Evolutionary conservation across 92 coral and sea anemone species (phyloP), one percentile per base, ranked within the genome.

Genomic region (Anthopleura xanthogrammica): DNA sequence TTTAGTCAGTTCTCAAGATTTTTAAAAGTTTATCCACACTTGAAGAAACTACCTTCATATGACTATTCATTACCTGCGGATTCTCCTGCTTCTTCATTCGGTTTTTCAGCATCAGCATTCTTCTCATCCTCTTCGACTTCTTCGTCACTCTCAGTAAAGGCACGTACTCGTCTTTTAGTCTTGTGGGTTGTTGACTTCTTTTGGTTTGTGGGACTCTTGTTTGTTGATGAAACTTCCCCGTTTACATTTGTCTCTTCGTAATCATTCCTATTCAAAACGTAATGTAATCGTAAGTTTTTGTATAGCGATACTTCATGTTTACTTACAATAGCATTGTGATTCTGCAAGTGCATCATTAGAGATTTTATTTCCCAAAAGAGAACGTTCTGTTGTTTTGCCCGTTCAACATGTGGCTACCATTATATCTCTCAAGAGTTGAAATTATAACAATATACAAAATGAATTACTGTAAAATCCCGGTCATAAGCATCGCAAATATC

Each of bases 111-210:
- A 68, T 11, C 29, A 68, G 5, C 7, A 68, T 29, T 20, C 41
- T 68, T 68, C 5, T 68, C 82, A 12, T 19, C 56, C 40, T 48
- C 89, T 4, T 42, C 78, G 5, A 78, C 86, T 16, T 92, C 93
- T 6, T 90, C 95, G 75, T 92, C 95, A 68, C 93, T 92, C 17
- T 89, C 95, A 54, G 86, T 85, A 84, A 89, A 68, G 9, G 84
- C 93, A 40, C 83, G 86, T 60, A 90, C 89, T 83, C 92, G 84
- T n/a, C 93, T 81, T 64, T 90, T 92, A 16, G 79, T 80, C 46
- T 64, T 85, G 73, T 77, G 86, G 75, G 24, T 40, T 39, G 83
- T 20, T 12, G 85, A 36, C 23, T 72, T 80, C 17, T 10, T 42
- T 36, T 24, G n/a, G 52, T 60, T 72, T 3, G 52, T 75, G 43